These are phyloP conservation scores for Monopterus albus DNA, from an alignment of 2,113 vertebrate genomes.

Conservation along the genomic window DNA sequence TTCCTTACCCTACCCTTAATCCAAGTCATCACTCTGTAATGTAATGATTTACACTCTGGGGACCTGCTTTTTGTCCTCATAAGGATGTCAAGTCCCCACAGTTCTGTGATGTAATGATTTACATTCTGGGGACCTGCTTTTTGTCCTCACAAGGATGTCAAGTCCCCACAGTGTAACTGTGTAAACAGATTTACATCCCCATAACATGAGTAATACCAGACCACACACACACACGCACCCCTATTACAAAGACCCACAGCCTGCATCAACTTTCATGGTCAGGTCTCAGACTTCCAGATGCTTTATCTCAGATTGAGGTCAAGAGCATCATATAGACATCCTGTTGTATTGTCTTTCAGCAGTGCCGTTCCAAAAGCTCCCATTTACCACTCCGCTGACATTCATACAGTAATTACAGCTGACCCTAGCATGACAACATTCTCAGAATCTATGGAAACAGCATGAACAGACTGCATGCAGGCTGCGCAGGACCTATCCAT, in stretches of 20 bases:
- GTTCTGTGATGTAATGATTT: too few species aligned
- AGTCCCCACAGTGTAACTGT: too few species aligned
- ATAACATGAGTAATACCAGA: too few species aligned
- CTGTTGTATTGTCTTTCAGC: constrained; percentile 56
- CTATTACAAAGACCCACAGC: background rate
- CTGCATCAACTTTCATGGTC: constrained; percentile 60
- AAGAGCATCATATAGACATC: constrained; percentile 39
- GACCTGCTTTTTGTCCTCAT: too few species aligned
- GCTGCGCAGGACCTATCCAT: background rate
- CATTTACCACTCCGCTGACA: constrained; percentile 36
- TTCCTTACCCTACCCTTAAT: too few species aligned
- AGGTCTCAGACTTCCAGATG: constrained; percentile 45
- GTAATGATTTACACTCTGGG: too few species aligned
- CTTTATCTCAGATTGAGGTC: constrained; percentile 56
- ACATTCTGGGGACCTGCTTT: too few species aligned
- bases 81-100: too few species aligned
- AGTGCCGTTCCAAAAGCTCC: constrained; percentile 4
- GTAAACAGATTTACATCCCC: too few species aligned
- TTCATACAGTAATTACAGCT: constrained; percentile 47
- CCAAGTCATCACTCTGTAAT: too few species aligned
- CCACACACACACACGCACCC: constrained; percentile 1
- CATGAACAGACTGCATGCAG: constrained; percentile 1
- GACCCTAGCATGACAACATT: constrained; percentile 3
- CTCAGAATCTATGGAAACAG: constrained; percentile 13
- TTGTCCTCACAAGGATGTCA: too few species aligned